Evolutionary conservation across 2,113 vertebrate species (phyloP).

Genomic region (Oxyruncus cristatus): DNA sequence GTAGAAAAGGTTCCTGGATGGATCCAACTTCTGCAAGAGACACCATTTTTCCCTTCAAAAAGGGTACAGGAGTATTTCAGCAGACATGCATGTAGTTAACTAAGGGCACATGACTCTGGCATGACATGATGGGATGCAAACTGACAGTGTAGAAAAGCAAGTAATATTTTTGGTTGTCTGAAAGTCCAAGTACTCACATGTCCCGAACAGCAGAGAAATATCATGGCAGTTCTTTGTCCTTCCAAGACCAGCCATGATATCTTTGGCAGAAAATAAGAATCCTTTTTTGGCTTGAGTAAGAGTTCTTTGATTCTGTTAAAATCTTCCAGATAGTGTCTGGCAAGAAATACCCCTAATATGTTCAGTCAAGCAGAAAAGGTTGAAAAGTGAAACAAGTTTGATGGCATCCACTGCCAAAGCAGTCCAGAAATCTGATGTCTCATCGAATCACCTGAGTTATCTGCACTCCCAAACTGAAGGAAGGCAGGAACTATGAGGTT

Average conservation of each 20-base stretch:
- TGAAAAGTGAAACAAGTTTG: neutral
- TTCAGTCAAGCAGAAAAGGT: neutral
- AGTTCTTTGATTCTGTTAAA: slow-evolving; percentile 8
- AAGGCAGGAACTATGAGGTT: neutral
- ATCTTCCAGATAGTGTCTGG: slow-evolving; percentile 37
- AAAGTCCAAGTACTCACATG: neutral
- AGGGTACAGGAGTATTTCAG: neutral
- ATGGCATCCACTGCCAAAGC: neutral
- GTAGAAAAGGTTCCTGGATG: neutral
- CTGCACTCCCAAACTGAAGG: neutral
- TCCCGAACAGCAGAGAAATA: neutral
- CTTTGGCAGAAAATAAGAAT: neutral
- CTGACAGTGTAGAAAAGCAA: neutral
- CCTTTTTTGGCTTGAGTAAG: neutral
- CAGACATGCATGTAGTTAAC: neutral
- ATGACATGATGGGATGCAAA: neutral
- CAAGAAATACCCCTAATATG: neutral
- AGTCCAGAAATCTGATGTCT: neutral
- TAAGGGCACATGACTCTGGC: neutral
- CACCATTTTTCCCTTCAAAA: neutral
- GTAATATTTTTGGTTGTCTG: neutral
- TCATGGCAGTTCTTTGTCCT: neutral
- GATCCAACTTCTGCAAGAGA: neutral
- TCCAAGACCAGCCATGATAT: neutral
- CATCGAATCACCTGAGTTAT: neutral